phyloP scores from a whole-genome alignment of 2,113 vertebrate species.

The Leucopternis melanops region DNA sequence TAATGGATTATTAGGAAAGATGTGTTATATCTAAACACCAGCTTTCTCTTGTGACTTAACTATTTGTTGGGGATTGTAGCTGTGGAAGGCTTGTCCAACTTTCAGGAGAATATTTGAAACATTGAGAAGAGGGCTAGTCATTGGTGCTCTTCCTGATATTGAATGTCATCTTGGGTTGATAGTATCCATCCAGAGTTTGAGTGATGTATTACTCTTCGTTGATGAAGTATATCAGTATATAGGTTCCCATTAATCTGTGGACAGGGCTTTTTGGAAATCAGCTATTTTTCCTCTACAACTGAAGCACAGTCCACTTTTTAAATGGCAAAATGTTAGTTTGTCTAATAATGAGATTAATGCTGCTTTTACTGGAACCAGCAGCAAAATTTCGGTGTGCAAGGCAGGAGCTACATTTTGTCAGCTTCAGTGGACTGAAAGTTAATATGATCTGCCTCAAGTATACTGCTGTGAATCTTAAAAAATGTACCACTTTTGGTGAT shows the following conservation, averaged over 20 bases:
- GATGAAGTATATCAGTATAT: neutral
- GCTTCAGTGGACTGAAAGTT: neutral
- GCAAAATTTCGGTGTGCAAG: neutral
- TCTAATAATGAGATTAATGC: neutral
- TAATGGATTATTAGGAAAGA: neutral
- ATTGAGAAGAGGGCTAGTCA: neutral
- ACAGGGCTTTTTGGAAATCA: neutral
- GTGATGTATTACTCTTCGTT: neutral
- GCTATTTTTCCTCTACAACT: neutral
- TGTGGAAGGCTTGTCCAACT: neutral
- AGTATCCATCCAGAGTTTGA: neutral
- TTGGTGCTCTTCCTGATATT: neutral
- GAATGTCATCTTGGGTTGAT: neutral
- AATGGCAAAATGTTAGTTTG: neutral
- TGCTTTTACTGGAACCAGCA: neutral
- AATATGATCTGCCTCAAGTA: neutral
- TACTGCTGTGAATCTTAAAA: neutral
- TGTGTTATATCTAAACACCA: neutral
- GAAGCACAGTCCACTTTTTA: neutral
- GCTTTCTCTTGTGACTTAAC: neutral
- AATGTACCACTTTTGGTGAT: neutral
- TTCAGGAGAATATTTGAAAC: neutral
- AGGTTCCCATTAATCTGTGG: neutral
- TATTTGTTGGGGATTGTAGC: neutral
- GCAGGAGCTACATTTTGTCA: neutral